A percentile compares a stretch with the other conserved stretches of the same genome.
Evolutionary conservation across 2,113 vertebrate genomes (phyloP).

Genomic region (Anoplopoma fimbria): DNA sequence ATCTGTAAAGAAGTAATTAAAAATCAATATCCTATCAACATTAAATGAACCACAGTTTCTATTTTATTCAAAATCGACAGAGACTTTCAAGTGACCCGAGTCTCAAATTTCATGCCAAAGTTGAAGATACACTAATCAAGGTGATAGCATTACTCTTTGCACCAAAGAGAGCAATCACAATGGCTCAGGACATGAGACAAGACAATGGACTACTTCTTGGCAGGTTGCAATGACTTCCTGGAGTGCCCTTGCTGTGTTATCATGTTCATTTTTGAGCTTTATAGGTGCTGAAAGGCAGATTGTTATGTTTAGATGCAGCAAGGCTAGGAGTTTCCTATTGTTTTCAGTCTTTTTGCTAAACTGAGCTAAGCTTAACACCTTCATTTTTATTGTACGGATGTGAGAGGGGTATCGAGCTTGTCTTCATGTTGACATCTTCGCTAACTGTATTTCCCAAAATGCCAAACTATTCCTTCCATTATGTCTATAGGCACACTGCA

Average conservation of each 20-base stretch:
- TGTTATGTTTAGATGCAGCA: neutral
- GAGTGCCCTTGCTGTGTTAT: neutral
- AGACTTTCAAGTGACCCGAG: conserved; percentile 50
- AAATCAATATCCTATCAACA: conserved; percentile 74
- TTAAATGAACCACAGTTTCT: conserved; percentile 58
- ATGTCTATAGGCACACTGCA: neutral
- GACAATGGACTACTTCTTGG: neutral
- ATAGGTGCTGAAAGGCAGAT: neutral
- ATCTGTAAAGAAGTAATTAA: conserved; percentile 70
- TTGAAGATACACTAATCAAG: conserved; percentile 42
- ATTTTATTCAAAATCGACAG: conserved; percentile 28
- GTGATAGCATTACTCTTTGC: conserved; percentile 44
- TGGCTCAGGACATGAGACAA: no score
- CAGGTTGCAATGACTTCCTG: neutral
- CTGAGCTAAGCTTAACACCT: conserved; percentile 1
- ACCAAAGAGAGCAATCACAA: conserved; percentile 34
- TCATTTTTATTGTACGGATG: neutral
- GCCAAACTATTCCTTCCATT: neutral
- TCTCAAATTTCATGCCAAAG: conserved; percentile 43
- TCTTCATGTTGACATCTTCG: neutral
- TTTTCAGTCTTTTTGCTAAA: neutral
- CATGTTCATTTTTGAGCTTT: neutral
- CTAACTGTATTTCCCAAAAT: neutral
- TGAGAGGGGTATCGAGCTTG: neutral
- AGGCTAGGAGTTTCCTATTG: neutral